These are phyloP conservation scores for Perdita meconis DNA, from an alignment of 2,888 invertebrate species.

Conservation along the genomic window DNA sequence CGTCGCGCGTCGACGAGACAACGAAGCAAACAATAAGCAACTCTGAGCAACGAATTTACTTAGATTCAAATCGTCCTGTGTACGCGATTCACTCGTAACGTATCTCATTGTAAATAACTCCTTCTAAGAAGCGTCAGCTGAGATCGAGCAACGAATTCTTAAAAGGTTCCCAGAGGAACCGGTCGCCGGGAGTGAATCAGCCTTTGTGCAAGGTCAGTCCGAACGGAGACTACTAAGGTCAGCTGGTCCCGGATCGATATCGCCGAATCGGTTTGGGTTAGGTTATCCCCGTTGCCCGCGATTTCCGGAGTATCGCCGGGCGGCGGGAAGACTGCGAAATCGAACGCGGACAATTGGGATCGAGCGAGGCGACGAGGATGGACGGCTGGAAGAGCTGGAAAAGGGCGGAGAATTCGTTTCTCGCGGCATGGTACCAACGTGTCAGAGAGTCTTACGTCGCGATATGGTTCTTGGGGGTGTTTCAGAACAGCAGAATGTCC, in stretches of 20 bases:
- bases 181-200: slow-evolving; percentile 30
- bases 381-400: slow-evolving; percentile 68
- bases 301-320: not conserved
- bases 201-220: slow-evolving; percentile 64
- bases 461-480: slow-evolving; percentile 77
- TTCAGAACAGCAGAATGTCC: slow-evolving; percentile 78
- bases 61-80: not conserved
- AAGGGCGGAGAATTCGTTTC: slow-evolving; percentile 65
- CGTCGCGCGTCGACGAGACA: too few species aligned
- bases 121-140: not conserved
- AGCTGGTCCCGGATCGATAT: slow-evolving; percentile 69
- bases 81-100: too few species aligned
- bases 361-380: slow-evolving; percentile 35
- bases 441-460: slow-evolving; percentile 75
- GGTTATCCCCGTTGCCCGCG: not conserved
- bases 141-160: not conserved
- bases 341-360: not conserved
- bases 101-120: not conserved
- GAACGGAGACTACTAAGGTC: slow-evolving; percentile 66
- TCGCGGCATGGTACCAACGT: slow-evolving; percentile 72
- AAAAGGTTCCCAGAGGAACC: slow-evolving; percentile 6
- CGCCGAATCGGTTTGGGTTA: slow-evolving; percentile 45
- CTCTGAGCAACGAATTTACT: not conserved
- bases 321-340: not conserved
- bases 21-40: too few species aligned